Evolutionary conservation across 2,797 vertebrate species (phyloP).

Genomic region (Pangasius krempfi): DNA sequence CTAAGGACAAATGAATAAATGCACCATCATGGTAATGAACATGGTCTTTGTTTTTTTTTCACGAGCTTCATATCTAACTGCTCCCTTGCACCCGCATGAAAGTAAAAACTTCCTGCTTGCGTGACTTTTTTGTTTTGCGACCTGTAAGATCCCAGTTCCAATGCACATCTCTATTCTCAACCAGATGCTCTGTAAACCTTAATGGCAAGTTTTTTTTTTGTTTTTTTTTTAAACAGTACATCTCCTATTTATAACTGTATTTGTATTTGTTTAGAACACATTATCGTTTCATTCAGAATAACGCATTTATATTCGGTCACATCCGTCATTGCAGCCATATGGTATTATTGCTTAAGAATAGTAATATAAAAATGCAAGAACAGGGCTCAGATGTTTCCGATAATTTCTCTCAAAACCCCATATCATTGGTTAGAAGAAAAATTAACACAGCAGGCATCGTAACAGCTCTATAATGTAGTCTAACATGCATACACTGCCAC

Average conservation of each 20-base stretch:
- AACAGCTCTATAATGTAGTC: conserved; percentile 24
- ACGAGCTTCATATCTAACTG: neutral
- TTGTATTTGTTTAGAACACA: neutral
- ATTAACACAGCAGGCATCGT: conserved; percentile 29
- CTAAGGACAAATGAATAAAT: neutral
- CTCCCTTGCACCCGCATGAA: neutral
- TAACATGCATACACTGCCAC: conserved; percentile 19
- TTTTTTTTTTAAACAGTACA: no score
- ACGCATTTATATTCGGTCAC: neutral
- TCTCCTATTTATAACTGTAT: neutral
- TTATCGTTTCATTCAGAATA: neutral
- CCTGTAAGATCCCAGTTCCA: no score
- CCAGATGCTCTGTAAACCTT: neutral
- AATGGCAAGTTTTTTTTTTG: neutral
- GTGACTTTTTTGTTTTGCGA: neutral
- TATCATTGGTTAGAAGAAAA: neutral
- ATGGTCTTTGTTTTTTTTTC: neutral
- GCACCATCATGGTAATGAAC: neutral
- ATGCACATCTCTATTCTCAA: neutral
- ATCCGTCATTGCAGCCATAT: neutral
- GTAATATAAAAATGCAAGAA: neutral
- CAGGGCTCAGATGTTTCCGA: neutral
- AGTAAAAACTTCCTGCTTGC: neutral
- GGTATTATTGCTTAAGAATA: neutral
- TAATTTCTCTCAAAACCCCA: neutral